Evolutionary conservation across 2,888 invertebrate genomes (phyloP).

Genomic region (Sinotaia quadrata): DNA sequence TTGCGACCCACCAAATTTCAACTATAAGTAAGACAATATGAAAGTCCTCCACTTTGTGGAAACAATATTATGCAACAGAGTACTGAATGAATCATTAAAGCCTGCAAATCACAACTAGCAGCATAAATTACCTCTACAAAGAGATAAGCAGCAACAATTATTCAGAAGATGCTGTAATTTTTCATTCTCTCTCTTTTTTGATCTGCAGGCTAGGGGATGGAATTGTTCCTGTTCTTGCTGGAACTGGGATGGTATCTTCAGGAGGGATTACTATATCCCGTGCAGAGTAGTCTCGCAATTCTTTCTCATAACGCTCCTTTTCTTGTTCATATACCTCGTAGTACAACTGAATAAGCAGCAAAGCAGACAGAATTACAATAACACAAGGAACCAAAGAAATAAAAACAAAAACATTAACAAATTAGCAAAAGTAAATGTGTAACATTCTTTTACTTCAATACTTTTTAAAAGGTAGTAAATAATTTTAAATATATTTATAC

Average conservation of each 20-base stretch:
- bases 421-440: neutral
- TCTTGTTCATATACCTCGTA: constrained; percentile 64
- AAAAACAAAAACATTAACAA: neutral
- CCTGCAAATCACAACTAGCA: no score
- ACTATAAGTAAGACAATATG: no score
- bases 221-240: constrained; percentile 17
- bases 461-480: no score
- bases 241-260: constrained; percentile 23
- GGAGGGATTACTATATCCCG: constrained; percentile 20
- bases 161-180: no score
- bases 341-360: constrained; percentile 53
- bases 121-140: no score
- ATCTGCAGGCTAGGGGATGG: constrained; percentile 28
- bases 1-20: no score
- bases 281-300: constrained; percentile 47
- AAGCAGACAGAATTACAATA: neutral
- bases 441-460: neutral
- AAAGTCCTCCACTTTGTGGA: no score
- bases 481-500: no score
- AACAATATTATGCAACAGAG: no score
- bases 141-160: no score
- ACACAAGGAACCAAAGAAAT: neutral
- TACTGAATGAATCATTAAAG: no score
- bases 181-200: constrained; percentile 27
- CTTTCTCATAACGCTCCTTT: constrained; percentile 56